A percentile compares a stretch with the other conserved stretches of the same genome.
These are phyloP conservation scores for Porites divaricata DNA, from an alignment of 92 coral and sea anemone species.

Conservation along the genomic window DNA sequence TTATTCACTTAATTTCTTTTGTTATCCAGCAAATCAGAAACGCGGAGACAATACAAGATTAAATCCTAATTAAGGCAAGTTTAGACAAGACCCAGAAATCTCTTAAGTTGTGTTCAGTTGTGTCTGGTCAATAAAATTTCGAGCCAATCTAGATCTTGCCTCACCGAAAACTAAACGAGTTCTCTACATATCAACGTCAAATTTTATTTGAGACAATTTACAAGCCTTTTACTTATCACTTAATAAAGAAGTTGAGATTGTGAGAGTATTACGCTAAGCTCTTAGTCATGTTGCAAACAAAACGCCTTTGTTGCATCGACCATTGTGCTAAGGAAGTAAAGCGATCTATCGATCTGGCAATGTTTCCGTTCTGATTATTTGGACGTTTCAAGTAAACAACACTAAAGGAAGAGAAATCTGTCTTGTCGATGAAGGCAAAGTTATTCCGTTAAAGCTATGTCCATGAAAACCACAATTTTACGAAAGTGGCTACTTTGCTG, in stretches of 20 bases:
- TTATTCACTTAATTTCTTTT: constrained; percentile 1
- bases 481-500: too few relatives aligned
- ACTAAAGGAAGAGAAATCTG: too few relatives aligned
- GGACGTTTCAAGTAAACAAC: too few relatives aligned
- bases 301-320: not conserved
- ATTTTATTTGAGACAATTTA: not conserved
- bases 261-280: not conserved
- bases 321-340: not conserved
- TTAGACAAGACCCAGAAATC: not conserved
- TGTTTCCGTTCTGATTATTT: too few relatives aligned
- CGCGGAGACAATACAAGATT: not conserved
- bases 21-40: not conserved
- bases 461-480: too few relatives aligned
- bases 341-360: not conserved
- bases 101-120: not conserved
- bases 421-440: too few relatives aligned
- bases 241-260: not conserved
- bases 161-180: not conserved
- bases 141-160: not conserved
- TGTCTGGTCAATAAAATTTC: not conserved
- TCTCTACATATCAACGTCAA: not conserved
- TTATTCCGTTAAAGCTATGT: too few relatives aligned
- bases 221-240: not conserved
- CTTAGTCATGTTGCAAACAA: not conserved
- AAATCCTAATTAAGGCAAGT: not conserved